Evolutionary conservation across 2,113 vertebrate genomes (phyloP), one percentile per base, ranked within the genome.

Genomic region (Bombycilla garrulus): DNA sequence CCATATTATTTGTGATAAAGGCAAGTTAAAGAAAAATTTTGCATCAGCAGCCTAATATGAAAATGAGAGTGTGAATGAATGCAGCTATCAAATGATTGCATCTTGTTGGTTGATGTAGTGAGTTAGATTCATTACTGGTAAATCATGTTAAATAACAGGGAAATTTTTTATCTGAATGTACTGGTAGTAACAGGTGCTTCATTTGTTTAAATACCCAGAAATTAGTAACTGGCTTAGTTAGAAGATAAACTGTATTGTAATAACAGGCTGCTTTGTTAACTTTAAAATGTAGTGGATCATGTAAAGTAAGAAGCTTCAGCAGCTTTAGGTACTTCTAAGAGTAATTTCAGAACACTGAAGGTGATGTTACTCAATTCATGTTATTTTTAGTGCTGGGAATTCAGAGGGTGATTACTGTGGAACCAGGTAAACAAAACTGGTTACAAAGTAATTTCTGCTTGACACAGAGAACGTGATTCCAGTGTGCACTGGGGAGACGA

Each of bases 131-230:
- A 92, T 77, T 91, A 87, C 73, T 76, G 62, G 44, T 77, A 93
- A 86, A 87, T 90, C 76, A 62, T 56, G 79, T 73, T 96, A 95
- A 89, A 91, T 84, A 86, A 93, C 73, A 95, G 86, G 90, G 81
- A 79, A 78, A 40, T 86, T 62, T 78, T 95, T 81, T 90, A 58
- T 76, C 62, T 54, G 76, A 33, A 69, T 85, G 67, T 85, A 44
- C 65, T 65, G 91, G 42, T 81, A 79, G 88, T 95, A 77, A 81
- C 94, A 93, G 88, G 71, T 81, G 65, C 35, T 65, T 42, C 7
- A 67, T 86, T 88, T 92, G 77, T 60, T 96, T 95, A 92, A 91
- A 85, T 83, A 90, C 53, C 38, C 23, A 79, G 66, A 84, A 91
- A 74, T 85, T 86, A 90, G 81, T 88, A 79, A 65, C 73, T 86